Evolutionary conservation across 2,797 vertebrate species (phyloP).

Genomic region (Scarus forsteni): DNA sequence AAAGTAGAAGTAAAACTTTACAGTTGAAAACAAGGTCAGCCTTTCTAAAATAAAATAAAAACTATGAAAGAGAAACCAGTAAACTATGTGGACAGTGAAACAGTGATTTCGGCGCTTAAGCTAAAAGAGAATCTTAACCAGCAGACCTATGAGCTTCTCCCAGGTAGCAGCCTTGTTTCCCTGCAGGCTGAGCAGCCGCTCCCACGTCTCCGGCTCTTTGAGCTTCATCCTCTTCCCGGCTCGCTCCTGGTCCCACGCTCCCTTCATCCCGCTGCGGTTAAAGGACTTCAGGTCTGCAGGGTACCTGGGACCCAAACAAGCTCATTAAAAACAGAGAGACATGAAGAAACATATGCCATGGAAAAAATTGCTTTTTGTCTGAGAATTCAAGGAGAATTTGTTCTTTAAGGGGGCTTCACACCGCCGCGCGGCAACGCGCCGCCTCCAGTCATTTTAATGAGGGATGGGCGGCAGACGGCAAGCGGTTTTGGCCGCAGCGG

Average conservation of each 20-base stretch:
- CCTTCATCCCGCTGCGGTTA: constrained; percentile 86
- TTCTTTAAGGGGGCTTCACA: no score
- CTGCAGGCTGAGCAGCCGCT: constrained; percentile 83
- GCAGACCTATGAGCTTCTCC: constrained; percentile 90
- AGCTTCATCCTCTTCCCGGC: constrained; percentile 90
- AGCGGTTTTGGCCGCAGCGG: no score
- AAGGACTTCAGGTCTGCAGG: constrained; percentile 84
- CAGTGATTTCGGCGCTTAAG: not conserved
- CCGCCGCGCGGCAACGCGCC: no score
- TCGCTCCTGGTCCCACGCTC: constrained; percentile 85
- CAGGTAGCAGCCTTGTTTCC: constrained; percentile 89
- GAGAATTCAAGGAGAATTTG: no score
- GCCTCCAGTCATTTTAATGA: no score
- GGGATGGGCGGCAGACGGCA: no score
- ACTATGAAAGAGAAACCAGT: no score
- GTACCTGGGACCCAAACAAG: constrained; percentile 81
- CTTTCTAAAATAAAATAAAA: no score
- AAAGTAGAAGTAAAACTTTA: no score
- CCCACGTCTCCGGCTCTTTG: constrained; percentile 87
- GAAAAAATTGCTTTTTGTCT: no score
- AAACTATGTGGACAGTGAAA: no score
- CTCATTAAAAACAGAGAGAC: not conserved
- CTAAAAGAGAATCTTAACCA: not conserved
- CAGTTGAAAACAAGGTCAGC: no score
- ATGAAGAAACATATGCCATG: not conserved